Percentiles rank a stretch among this genome's conserved stretches.
Evolutionary conservation across 1,140 invertebrate species (phyloP).

Genomic region (Holotrichia oblita): DNA sequence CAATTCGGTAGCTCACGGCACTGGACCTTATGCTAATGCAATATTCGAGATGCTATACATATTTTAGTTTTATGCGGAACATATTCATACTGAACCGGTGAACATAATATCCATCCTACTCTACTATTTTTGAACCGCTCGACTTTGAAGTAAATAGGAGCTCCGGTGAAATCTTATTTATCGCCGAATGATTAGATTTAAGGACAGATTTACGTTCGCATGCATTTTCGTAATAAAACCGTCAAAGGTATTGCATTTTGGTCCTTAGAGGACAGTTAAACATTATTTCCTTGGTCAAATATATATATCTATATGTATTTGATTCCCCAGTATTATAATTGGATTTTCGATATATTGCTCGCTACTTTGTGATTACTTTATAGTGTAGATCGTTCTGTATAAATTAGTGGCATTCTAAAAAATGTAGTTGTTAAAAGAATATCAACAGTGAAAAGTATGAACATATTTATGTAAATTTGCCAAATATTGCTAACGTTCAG

Average conservation of each 20-base stretch:
- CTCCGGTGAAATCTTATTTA: conserved; percentile 22
- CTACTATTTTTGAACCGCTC: neutral
- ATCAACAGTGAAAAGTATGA: too few species aligned
- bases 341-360: neutral
- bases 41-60: conserved; percentile 19
- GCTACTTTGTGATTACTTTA: too few species aligned
- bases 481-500: too few species aligned
- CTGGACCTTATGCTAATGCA: neutral
- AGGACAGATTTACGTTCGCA: conserved; percentile 27
- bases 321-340: neutral
- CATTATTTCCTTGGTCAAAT: neutral
- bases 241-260: neutral
- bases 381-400: too few species aligned
- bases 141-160: conserved; percentile 8
- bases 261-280: neutral
- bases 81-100: neutral
- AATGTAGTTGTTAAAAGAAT: too few species aligned
- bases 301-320: neutral
- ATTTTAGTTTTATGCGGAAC: conserved; percentile 31
- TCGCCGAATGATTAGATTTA: conserved; percentile 31
- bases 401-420: too few species aligned
- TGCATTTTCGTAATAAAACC: conserved; percentile 30
- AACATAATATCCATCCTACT: neutral
- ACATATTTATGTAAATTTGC: too few species aligned
- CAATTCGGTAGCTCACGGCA: neutral